Percentiles rank a stretch among this genome's conserved stretches.
Evolutionary conservation across 2,113 vertebrate species (phyloP).

Genomic region (Cynopterus brachyotis): DNA sequence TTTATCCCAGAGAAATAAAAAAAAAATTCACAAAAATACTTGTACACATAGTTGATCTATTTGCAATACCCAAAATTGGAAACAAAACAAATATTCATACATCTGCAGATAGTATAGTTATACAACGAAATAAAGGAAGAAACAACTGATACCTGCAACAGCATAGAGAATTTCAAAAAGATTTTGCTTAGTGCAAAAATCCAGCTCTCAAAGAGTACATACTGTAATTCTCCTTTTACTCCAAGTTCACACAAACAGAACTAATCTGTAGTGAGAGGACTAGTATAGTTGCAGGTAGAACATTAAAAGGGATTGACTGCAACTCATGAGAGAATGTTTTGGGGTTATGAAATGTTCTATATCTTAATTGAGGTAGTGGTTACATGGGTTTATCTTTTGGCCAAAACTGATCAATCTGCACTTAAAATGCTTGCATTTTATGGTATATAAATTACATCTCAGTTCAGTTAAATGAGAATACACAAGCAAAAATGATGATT

Average conservation of each 20-base stretch:
- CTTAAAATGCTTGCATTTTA: neutral
- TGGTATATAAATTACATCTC: neutral
- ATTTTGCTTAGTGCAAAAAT: neutral
- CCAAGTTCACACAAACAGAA: neutral
- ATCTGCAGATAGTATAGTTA: neutral
- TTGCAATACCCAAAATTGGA: neutral
- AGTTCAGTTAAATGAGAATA: neutral
- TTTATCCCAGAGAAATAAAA: neutral
- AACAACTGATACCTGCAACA: neutral
- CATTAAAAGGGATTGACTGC: neutral
- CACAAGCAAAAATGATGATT: neutral
- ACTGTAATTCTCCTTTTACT: neutral
- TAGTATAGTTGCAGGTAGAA: too few species aligned
- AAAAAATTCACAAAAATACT: neutral
- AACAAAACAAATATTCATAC: neutral
- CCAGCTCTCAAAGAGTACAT: neutral
- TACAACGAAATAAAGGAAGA: neutral
- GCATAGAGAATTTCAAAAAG: neutral
- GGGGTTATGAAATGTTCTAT: neutral
- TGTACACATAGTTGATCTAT: neutral
- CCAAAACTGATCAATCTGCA: neutral
- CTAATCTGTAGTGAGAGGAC: neutral
- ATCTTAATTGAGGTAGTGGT: neutral
- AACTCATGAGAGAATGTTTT: neutral
- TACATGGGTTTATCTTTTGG: neutral